Evolutionary conservation across 1,140 invertebrate genomes (phyloP).

Genomic region (Apis cerana): DNA sequence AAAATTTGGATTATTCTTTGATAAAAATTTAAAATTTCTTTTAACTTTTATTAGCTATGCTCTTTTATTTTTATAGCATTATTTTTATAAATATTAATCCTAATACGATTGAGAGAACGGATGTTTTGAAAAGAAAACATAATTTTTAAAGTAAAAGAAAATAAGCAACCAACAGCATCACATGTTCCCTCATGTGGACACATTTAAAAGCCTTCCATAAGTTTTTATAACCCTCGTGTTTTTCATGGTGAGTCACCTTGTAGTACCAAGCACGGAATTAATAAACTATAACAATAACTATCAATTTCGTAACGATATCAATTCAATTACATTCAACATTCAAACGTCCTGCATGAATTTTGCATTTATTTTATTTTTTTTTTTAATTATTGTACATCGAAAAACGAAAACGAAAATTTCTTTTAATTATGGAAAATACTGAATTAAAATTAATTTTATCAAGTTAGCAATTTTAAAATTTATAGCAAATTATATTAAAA

Average conservation of each 20-base stretch:
- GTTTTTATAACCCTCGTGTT: background rate
- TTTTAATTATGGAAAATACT: too few species aligned
- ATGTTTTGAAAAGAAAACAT: background rate
- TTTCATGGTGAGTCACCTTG: background rate
- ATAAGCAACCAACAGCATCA: background rate
- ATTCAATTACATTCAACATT: too few species aligned
- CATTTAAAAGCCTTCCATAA: background rate
- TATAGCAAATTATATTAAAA: too few species aligned
- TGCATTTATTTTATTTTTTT: too few species aligned
- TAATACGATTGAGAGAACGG: background rate
- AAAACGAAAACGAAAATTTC: too few species aligned
- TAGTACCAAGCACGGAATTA: background rate
- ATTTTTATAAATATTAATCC: background rate
- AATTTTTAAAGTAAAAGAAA: background rate
- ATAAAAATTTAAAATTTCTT: too few species aligned
- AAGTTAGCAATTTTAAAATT: too few species aligned
- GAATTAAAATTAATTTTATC: too few species aligned
- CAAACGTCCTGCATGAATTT: too few species aligned
- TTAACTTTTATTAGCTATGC: too few species aligned
- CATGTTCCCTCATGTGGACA: background rate
- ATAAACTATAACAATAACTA: background rate
- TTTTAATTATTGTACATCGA: too few species aligned
- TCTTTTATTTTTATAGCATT: background rate
- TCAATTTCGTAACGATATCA: background rate
- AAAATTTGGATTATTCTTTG: too few species aligned